phyloP scores from a whole-genome alignment of 2,888 invertebrate genomes.

The Mallateleia sp. region DNA sequence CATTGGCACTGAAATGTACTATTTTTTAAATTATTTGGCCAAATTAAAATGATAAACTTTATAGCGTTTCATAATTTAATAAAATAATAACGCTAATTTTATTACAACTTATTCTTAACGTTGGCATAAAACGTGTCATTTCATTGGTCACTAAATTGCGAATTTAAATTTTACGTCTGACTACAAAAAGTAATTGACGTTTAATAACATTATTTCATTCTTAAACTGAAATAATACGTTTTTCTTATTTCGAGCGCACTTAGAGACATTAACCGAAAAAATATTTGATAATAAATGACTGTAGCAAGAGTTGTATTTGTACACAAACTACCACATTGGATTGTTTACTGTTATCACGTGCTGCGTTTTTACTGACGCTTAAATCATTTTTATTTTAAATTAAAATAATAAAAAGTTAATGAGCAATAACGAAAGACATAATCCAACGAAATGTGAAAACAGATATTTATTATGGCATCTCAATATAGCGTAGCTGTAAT shows the following conservation, averaged over 20 bases:
- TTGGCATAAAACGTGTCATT: constrained; percentile 26
- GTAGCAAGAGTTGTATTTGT: constrained; percentile 31
- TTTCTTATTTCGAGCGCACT: constrained; percentile 39
- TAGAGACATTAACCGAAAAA: constrained; percentile 33
- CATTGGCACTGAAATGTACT: no score
- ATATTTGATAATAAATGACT: constrained; percentile 59
- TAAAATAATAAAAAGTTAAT: constrained; percentile 53
- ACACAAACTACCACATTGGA: constrained; percentile 34
- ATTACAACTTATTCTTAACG: constrained; percentile 20
- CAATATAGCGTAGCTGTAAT: background rate
- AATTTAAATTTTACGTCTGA: constrained; percentile 25
- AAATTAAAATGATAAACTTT: no score
- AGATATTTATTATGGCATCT: constrained; percentile 26
- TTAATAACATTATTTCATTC: constrained; percentile 49
- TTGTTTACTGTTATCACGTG: constrained; percentile 53
- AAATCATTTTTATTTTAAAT: constrained; percentile 54
- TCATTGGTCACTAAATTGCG: constrained; percentile 42
- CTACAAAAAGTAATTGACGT: constrained; percentile 28
- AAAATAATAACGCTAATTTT: constrained; percentile 25
- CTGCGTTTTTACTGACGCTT: constrained; percentile 34
- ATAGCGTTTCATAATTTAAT: constrained; percentile 13
- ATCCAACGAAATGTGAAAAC: constrained; percentile 14
- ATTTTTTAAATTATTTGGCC: no score
- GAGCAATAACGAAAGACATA: constrained; percentile 25
- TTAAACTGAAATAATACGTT: constrained; percentile 28